Evolutionary conservation across 2,888 invertebrate genomes (phyloP).

Genomic region (Byasa hedistus): DNA sequence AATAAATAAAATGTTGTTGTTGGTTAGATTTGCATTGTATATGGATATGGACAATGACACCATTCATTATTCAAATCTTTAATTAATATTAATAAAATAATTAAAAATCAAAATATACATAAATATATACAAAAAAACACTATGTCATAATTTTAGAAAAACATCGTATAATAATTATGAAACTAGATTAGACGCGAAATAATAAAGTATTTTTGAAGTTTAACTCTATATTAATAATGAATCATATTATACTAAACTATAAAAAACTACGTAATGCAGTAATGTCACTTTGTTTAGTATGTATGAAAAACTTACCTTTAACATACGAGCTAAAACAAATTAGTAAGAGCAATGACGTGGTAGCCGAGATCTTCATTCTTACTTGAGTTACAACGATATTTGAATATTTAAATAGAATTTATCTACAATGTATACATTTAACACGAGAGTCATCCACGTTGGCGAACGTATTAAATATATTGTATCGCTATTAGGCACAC

Average conservation of each 20-base stretch:
- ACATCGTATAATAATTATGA: too few relatives aligned
- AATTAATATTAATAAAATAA: too few relatives aligned
- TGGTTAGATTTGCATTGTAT: too few relatives aligned
- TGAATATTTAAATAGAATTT: background rate
- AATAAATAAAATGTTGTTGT: too few relatives aligned
- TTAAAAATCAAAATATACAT: too few relatives aligned
- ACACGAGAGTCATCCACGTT: slow-evolving; percentile 24
- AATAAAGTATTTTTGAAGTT: too few relatives aligned
- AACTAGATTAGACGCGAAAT: too few relatives aligned
- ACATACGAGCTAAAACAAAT: slow-evolving; percentile 21
- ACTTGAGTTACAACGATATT: slow-evolving; percentile 22
- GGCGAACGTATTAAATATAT: slow-evolving; percentile 18
- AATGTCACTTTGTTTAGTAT: slow-evolving; percentile 17
- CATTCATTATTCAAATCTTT: too few relatives aligned
- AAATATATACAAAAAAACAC: too few relatives aligned
- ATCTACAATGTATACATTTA: slow-evolving; percentile 21
- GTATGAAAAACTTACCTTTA: slow-evolving; percentile 25
- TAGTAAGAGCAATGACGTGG: slow-evolving; percentile 22
- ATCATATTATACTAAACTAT: background rate
- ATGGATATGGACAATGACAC: too few relatives aligned
- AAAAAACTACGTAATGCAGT: background rate
- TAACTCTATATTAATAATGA: background rate
- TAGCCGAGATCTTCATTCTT: slow-evolving; percentile 14
- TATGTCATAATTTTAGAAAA: too few relatives aligned
- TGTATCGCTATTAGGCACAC: background rate